phyloP scores from a whole-genome alignment of 2,113 vertebrate species.

The Phoenicopterus ruber region DNA sequence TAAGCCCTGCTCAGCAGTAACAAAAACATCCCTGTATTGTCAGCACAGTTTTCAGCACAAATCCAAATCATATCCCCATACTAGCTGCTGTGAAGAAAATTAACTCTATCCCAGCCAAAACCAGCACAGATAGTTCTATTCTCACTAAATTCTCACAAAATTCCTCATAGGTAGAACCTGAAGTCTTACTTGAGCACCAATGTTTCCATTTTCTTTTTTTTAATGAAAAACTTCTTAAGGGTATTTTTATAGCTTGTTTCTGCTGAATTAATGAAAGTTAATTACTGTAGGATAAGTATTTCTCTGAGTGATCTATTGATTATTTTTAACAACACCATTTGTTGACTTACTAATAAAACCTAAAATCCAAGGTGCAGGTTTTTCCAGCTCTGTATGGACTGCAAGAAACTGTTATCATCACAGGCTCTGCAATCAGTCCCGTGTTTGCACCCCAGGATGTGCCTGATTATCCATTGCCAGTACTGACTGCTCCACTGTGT shows the following conservation, averaged over 20 bases:
- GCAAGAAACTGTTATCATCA: neutral
- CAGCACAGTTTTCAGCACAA: too few relatives aligned
- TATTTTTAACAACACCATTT: neutral
- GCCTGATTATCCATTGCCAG: neutral
- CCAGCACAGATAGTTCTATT: neutral
- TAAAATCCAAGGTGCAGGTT: neutral
- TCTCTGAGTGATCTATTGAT: neutral
- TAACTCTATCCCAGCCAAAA: too few relatives aligned
- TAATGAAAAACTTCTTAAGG: neutral
- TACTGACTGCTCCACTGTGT: neutral
- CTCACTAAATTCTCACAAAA: neutral
- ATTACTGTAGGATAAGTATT: neutral
- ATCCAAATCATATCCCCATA: too few relatives aligned
- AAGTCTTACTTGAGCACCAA: neutral
- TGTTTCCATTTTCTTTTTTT: neutral
- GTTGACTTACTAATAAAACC: neutral
- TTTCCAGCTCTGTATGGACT: neutral
- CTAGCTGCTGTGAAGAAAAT: too few relatives aligned
- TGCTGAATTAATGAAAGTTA: neutral
- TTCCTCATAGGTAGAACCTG: neutral
- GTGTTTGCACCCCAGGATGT: neutral
- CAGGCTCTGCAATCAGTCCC: neutral
- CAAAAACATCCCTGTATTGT: too few relatives aligned
- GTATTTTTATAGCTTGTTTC: neutral
- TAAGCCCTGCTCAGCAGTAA: too few relatives aligned